Evolutionary conservation across 2,888 invertebrate genomes (phyloP), one percentile per base, ranked within the genome.

Genomic region (Tinea pellionella): DNA sequence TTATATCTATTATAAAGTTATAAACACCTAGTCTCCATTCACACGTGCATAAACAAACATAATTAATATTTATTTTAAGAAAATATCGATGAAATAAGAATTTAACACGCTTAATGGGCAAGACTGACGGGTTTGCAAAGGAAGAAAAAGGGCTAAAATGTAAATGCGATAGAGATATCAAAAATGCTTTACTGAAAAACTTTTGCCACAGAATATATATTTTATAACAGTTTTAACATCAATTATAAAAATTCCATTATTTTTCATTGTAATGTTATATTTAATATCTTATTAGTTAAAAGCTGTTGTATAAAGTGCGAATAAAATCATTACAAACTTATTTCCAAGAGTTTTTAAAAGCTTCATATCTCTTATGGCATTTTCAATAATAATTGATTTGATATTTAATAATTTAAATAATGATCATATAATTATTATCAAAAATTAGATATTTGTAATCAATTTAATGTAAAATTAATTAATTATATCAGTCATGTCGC

Each of bases 321-420:
- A 3, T 24, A 24, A 24, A 3, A 24, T 6, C 24, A 24, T 24
- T 24, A 37, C 13, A 47, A 47, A 47, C 47, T 4, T 15, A 47
- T n/a, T n/a, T n/a, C n/a, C n/a, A n/a, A n/a, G n/a, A n/a, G n/a
- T n/a, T n/a, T n/a, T n/a, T n/a, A 47, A 47, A 47, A 9, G 8
- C 8, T n/a, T 47, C 15, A 16, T 41, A 8, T 16, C 16, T 16
- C 16, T 16, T 47, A 47, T 47, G 6, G 47, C 47, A 47, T 47
- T 47, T 47, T 15, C 15, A 47, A n/a, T 9, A 47, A 47, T 15
- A 47, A 6, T n/a, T 47, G 13, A 16, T 47, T 24, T 47, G 15
- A n/a, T 60, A 67, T 68, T 82, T 83, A 80, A 81, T 83, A 83
- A 83, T 82, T 83, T 74, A 67, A 78, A 79, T 83, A 80, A 82